These are phyloP conservation scores for Sebastes vulpes DNA, from an alignment of 2,797 vertebrate genomes.

Conservation along the genomic window DNA sequence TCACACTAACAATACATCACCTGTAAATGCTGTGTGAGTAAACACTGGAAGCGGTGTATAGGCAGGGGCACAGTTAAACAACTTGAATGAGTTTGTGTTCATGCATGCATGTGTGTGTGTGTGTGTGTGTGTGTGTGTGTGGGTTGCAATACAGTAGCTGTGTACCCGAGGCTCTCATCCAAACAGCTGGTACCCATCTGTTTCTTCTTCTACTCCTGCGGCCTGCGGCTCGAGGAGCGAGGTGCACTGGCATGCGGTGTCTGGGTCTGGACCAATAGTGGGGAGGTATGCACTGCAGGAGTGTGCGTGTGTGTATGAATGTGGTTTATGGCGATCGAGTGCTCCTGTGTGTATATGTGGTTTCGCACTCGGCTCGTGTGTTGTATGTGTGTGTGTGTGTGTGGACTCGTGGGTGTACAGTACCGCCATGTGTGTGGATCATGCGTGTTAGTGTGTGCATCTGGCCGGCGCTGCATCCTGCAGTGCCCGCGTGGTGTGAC, in stretches of 20 bases:
- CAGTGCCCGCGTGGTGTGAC: slow-evolving; percentile 30
- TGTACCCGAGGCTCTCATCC: slow-evolving; percentile 76
- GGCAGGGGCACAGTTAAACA: slow-evolving; percentile 44
- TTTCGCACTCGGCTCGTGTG: slow-evolving; percentile 39
- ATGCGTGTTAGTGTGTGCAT: slow-evolving; percentile 30
- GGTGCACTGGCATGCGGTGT: slow-evolving; percentile 81
- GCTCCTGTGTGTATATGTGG: slow-evolving; percentile 56
- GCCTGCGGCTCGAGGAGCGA: slow-evolving; percentile 78
- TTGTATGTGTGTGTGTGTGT: slow-evolving; percentile 22
- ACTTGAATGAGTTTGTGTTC: slow-evolving; percentile 45
- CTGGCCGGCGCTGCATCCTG: slow-evolving; percentile 23
- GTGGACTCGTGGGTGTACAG: background rate
- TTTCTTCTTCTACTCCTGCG: slow-evolving; percentile 76
- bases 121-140: slow-evolving; percentile 44
- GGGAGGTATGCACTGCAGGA: slow-evolving; percentile 68
- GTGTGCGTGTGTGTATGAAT: slow-evolving; percentile 67
- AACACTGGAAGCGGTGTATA: slow-evolving; percentile 21
- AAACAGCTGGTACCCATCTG: slow-evolving; percentile 88
- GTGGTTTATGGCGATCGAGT: slow-evolving; percentile 63
- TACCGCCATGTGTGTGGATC: slow-evolving; percentile 21
- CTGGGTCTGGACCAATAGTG: slow-evolving; percentile 74
- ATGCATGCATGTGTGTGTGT: slow-evolving; percentile 5
- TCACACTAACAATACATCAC: slow-evolving; percentile 21
- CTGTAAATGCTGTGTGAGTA: slow-evolving; percentile 38
- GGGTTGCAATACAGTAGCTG: slow-evolving; percentile 82